Percentiles rank a stretch among this genome's conserved stretches.
Evolutionary conservation across 2,113 vertebrate genomes (phyloP).

Genomic region (Tupaia tana): DNA sequence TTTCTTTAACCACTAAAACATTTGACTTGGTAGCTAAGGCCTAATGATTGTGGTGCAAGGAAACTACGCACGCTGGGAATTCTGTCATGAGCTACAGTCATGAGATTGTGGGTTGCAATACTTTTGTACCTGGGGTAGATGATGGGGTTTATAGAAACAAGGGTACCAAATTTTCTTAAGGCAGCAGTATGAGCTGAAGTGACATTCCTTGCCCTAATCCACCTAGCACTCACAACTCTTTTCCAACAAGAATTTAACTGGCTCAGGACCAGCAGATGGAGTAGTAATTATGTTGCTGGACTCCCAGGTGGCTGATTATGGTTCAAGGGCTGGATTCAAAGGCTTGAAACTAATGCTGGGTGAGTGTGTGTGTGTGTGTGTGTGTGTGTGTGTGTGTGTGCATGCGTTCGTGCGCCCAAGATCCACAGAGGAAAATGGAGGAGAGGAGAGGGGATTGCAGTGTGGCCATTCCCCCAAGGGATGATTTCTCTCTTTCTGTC

Average conservation of each 20-base stretch:
- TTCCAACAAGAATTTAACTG: background rate
- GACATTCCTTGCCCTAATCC: background rate
- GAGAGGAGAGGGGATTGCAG: no score
- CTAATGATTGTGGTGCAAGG: fast-evolving
- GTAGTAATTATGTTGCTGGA: no score
- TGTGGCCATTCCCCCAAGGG: no score
- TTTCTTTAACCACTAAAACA: background rate
- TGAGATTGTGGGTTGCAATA: background rate
- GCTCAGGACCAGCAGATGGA: no score
- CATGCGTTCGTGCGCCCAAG: no score
- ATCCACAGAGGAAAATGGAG: no score
- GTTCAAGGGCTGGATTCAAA: no score
- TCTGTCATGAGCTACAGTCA: background rate
- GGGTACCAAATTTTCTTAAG: background rate
- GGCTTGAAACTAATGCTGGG: no score
- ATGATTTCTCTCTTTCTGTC: no score
- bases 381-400: no score
- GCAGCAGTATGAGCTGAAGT: background rate
- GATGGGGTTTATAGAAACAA: background rate
- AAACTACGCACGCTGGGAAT: background rate
- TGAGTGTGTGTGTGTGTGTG: no score
- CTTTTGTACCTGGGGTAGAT: background rate
- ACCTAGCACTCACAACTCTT: background rate
- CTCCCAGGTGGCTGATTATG: no score
- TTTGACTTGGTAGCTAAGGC: background rate